Evolutionary conservation across 2,888 invertebrate species (phyloP).

Genomic region (Seladonia tumulorum): DNA sequence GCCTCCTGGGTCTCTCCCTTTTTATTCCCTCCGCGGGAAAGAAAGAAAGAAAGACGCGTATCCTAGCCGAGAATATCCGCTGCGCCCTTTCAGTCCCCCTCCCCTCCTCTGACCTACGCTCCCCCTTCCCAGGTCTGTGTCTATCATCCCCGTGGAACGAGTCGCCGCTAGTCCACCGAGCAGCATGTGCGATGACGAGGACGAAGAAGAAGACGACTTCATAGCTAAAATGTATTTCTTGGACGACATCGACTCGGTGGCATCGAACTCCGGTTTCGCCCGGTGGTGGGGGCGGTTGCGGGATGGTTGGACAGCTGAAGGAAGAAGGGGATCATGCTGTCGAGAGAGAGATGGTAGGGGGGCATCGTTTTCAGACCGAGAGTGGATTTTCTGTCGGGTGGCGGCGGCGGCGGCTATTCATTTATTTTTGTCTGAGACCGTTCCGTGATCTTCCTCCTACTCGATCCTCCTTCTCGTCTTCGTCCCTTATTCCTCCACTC

Average conservation of each 20-base stretch:
- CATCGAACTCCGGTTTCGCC: constrained; percentile 67
- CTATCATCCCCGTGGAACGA: constrained; percentile 65
- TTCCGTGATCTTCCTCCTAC: constrained; percentile 41
- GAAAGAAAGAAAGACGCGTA: constrained; percentile 24
- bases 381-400: constrained; percentile 75
- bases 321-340: constrained; percentile 15
- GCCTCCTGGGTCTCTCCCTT: constrained; percentile 55
- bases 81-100: background rate
- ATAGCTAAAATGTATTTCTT: constrained; percentile 73
- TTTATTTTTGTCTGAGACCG: constrained; percentile 75
- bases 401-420: constrained; percentile 56
- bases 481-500: background rate
- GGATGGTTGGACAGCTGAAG: constrained; percentile 32
- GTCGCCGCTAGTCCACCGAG: constrained; percentile 60
- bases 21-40: constrained; percentile 64
- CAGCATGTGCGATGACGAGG: constrained; percentile 43
- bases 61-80: background rate
- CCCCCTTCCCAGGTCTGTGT: constrained; percentile 9
- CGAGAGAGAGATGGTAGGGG: constrained; percentile 28
- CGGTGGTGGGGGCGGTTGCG: constrained; percentile 52
- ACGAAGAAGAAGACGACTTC: constrained; percentile 45
- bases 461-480: constrained; percentile 4
- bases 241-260: constrained; percentile 66
- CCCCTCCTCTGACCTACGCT: too few species aligned
- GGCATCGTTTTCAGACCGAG: constrained; percentile 72